These are phyloP conservation scores for Pollicipes pollicipes DNA, from an alignment of 1,140 invertebrate genomes.

Conservation along the genomic window DNA sequence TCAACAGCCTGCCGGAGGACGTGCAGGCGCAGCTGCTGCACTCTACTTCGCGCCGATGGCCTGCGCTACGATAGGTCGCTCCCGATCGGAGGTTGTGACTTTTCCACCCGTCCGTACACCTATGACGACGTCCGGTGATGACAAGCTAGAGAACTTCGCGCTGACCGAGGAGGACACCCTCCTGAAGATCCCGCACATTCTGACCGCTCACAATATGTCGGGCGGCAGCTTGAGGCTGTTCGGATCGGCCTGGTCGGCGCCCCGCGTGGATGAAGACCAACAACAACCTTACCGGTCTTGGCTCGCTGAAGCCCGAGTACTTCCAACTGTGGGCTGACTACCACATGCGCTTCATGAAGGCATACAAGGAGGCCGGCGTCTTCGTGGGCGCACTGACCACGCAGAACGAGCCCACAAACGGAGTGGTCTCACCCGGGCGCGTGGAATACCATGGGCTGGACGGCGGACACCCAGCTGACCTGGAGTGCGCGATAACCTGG, in stretches of 20 bases:
- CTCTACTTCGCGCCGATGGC: constrained; percentile 30
- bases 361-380: constrained; percentile 34
- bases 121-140: constrained; percentile 47
- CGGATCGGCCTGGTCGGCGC: constrained; percentile 62
- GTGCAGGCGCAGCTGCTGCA: constrained; percentile 40
- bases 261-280: constrained; percentile 87
- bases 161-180: constrained; percentile 43
- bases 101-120: constrained; percentile 46
- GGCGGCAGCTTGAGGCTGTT: constrained; percentile 38
- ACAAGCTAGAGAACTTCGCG: constrained; percentile 43
- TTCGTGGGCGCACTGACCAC: constrained; percentile 42
- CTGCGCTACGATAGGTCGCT: constrained; percentile 56
- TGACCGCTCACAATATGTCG: constrained; percentile 30
- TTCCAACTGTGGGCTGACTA: constrained; percentile 67
- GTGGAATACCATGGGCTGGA: constrained; percentile 59
- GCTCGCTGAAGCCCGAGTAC: constrained; percentile 42
- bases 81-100: constrained; percentile 68
- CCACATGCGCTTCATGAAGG: constrained; percentile 45
- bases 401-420: constrained; percentile 39
- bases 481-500: constrained; percentile 48
- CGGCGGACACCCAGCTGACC: constrained; percentile 34
- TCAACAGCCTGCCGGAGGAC: constrained; percentile 35
- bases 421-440: constrained; percentile 29
- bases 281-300: constrained; percentile 34
- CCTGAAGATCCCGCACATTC: constrained; percentile 44